These are phyloP conservation scores for Heliconius ismenius DNA, from an alignment of 2,888 invertebrate species.

Conservation along the genomic window DNA sequence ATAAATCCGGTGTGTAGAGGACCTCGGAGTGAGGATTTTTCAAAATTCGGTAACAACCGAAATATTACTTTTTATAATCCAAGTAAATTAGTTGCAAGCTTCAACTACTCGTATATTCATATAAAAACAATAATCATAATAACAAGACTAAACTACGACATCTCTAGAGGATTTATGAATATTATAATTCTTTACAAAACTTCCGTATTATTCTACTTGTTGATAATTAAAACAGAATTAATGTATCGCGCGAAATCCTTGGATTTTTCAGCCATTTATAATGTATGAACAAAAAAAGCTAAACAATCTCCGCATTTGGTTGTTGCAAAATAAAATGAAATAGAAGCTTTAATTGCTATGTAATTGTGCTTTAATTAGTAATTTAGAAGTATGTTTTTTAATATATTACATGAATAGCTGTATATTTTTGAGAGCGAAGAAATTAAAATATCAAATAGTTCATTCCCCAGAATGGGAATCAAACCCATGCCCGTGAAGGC, in stretches of 20 bases:
- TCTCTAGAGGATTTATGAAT: not conserved
- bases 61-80: no score
- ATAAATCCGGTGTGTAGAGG: no score
- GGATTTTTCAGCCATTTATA: constrained; percentile 8
- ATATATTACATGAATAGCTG: no score
- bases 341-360: not conserved
- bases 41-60: no score
- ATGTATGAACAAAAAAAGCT: constrained; percentile 4
- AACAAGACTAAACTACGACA: not conserved
- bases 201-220: constrained; percentile 9
- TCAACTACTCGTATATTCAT: no score
- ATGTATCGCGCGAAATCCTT: constrained; percentile 12
- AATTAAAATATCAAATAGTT: no score
- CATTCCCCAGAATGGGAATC: no score
- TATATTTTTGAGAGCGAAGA: no score
- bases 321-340: constrained; percentile 4
- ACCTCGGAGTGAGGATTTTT: no score
- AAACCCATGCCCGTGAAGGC: no score
- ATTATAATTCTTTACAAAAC: not conserved
- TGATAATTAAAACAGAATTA: constrained; percentile 3
- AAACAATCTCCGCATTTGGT: not conserved
- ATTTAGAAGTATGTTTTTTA: not conserved
- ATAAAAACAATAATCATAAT: not conserved
- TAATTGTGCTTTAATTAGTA: not conserved
- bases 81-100: no score